Conservation (phyloP, 2,888 invertebrate genomes). For the Tipula vernalis region DNA sequence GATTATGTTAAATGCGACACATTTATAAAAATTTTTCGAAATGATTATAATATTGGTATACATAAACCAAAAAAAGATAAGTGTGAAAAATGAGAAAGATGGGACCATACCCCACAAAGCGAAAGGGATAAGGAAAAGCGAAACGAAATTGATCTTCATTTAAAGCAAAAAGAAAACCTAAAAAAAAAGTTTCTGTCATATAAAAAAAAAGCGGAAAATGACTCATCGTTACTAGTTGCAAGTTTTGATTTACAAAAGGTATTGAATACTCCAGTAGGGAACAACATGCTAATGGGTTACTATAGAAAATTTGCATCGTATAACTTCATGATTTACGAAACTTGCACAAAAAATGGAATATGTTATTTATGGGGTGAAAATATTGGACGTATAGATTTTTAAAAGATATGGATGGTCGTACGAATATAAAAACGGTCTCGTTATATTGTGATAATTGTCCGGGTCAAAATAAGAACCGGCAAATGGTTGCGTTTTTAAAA, state of each 20-base stretch:
- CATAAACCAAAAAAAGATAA: too few species aligned
- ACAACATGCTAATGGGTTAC: neutral
- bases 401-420: neutral
- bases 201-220: neutral
- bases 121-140: neutral
- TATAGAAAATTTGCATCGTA: too few species aligned
- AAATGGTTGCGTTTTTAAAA: neutral
- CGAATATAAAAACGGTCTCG: neutral
- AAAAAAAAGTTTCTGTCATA: neutral
- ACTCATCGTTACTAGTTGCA: too few species aligned
- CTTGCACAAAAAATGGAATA: too few species aligned
- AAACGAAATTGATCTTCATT: neutral
- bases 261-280: neutral
- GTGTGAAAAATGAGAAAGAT: too few species aligned
- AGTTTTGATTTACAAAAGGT: neutral
- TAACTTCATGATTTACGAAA: too few species aligned
- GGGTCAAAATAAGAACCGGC: neutral
- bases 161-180: neutral
- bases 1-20: too few species aligned
- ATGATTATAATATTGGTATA: too few species aligned
- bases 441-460: too few species aligned
- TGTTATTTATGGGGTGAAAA: neutral
- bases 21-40: too few species aligned
- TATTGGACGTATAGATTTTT: neutral
- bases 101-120: neutral